Percentiles rank a stretch among this genome's conserved stretches.
These are phyloP conservation scores for Diabrotica undecimpunctata DNA, from an alignment of 1,140 invertebrate genomes.

Conservation along the genomic window DNA sequence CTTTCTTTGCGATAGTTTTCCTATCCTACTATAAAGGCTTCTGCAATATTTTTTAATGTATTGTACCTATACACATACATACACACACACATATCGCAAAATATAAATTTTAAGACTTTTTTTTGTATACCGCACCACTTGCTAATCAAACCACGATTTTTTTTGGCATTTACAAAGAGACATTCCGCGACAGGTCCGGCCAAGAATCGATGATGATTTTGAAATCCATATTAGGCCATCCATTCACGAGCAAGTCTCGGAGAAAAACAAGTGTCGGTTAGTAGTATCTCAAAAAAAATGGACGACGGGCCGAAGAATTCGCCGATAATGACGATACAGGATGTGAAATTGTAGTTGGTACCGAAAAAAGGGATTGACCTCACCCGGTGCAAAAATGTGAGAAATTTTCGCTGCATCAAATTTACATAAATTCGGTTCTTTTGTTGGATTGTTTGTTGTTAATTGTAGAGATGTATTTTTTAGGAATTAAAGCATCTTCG, in stretches of 20 bases:
- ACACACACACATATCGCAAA: no score
- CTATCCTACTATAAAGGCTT: no score
- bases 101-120: no score
- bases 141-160: no score
- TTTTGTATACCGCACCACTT: no score
- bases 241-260: background rate
- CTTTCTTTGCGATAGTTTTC: no score
- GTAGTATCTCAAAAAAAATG: background rate
- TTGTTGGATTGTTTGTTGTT: background rate
- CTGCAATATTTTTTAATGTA: no score
- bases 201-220: background rate
- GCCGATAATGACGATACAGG: background rate
- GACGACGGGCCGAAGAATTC: background rate
- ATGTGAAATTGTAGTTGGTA: background rate
- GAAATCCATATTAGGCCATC: background rate
- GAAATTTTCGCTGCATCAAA: background rate
- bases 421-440: background rate
- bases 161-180: no score
- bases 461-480: no score
- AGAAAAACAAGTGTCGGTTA: background rate
- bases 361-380: background rate
- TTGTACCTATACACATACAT: no score
- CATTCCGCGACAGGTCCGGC: background rate
- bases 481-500: no score
- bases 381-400: background rate